phyloP scores from a whole-genome alignment of 2,113 vertebrate genomes.

The Pagrus major region DNA sequence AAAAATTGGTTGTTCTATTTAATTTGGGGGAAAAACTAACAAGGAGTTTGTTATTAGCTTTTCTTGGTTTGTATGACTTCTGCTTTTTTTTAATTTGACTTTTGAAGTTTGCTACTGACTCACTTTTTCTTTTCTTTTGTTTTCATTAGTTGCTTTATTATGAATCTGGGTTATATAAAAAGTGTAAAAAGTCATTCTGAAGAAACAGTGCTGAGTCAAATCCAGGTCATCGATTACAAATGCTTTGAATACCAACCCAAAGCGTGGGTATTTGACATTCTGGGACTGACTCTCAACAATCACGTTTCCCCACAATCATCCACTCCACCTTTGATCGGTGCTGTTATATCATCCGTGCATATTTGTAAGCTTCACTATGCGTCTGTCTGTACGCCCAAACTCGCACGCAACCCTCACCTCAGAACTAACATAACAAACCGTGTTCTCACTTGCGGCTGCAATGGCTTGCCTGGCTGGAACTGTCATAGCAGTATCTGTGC shows the following conservation, averaged over 20 bases:
- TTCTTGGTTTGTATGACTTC: neutral
- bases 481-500: slow-evolving; percentile 24
- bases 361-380: neutral
- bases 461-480: slow-evolving; percentile 33
- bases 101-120: neutral
- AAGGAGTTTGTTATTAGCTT: neutral
- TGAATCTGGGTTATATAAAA: too few species aligned
- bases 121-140: too few species aligned
- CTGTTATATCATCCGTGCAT: neutral
- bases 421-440: neutral
- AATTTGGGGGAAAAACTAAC: too few species aligned
- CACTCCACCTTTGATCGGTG: neutral
- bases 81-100: neutral
- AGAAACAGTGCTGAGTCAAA: too few species aligned
- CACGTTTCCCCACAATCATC: too few species aligned
- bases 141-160: too few species aligned
- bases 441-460: slow-evolving; percentile 56
- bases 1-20: neutral
- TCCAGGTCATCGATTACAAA: too few species aligned
- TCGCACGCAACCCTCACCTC: neutral
- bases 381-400: neutral
- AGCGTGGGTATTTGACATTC: too few species aligned
- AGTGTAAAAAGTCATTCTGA: too few species aligned
- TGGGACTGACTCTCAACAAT: too few species aligned
- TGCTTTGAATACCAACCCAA: too few species aligned